Evolutionary conservation across 2,113 vertebrate species (phyloP).

Genomic region (Prunella fulvescens): DNA sequence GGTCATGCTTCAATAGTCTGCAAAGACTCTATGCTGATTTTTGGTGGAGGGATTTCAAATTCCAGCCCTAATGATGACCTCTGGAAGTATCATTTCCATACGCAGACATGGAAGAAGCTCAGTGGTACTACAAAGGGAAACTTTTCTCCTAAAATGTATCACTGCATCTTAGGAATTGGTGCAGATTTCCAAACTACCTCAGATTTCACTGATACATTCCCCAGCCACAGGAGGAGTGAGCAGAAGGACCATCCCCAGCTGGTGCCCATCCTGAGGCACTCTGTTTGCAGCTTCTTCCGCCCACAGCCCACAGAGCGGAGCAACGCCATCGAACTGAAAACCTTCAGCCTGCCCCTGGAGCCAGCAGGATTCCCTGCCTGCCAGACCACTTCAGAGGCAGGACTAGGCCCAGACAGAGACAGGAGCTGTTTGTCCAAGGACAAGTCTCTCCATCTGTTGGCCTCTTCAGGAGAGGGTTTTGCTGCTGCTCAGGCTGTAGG

Average conservation of each 20-base stretch:
- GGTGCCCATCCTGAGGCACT: background rate
- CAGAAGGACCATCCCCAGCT: background rate
- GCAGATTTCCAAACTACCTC: slow-evolving; percentile 57
- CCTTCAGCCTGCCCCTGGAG: slow-evolving; percentile 46
- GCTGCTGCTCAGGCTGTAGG: background rate
- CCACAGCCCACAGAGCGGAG: background rate
- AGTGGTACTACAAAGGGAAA: slow-evolving; percentile 22
- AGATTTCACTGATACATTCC: background rate
- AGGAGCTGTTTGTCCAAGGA: background rate
- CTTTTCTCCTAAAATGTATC: slow-evolving; percentile 75
- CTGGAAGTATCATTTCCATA: slow-evolving; percentile 80
- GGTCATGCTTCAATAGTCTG: slow-evolving; percentile 80
- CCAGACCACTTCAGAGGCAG: background rate
- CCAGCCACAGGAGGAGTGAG: background rate
- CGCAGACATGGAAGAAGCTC: slow-evolving; percentile 75
- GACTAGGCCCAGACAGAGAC: background rate
- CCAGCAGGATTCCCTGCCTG: background rate
- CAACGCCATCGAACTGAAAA: slow-evolving; percentile 78
- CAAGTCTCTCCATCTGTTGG: background rate
- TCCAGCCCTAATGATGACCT: slow-evolving; percentile 56
- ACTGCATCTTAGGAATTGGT: slow-evolving; percentile 77
- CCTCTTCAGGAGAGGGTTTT: background rate
- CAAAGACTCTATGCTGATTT: slow-evolving; percentile 81
- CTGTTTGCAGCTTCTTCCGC: background rate
- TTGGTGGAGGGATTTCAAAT: slow-evolving; percentile 80